Base-by-base conservation (phyloP, 2,888 invertebrate genomes). In the Cremastinae sp. region DNA sequence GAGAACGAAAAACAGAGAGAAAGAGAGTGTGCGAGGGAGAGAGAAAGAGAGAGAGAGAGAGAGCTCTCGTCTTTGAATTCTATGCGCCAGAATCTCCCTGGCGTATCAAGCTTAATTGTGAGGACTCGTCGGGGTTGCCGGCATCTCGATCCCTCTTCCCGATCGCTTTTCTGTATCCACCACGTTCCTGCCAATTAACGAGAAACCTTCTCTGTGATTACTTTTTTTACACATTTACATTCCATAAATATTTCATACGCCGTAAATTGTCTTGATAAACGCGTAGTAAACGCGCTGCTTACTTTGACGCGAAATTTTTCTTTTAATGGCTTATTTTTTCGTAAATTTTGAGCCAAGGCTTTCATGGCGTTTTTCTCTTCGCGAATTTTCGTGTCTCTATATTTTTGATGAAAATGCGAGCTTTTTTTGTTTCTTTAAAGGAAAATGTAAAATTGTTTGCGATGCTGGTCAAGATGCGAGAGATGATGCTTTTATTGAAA, bases 191-290 rank as follows among this genome's bases (percentile, higher is more conserved):
- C 87, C 87, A 88, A 88, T 88, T 88, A 88, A 85, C 64, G 81
- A 80, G 84, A 84, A 87, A n/a, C 10, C 85, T n/a, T 65, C 84
- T 86, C 83, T 83, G 84, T 86, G 86, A 86, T 88, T 87, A 86
- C 85, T 86, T 86, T 86, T 82, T 78, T 73, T 62, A 69, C 61
- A 83, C 80, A 84, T 87, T 86, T 87, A 84, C 86, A 86, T 85
- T 80, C 79, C 79, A 85, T 86, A 82, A 85, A 86, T 86, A 85
- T 85, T 85, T 82, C 81, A 85, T 84, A 53, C 8, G 45, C 51
- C 28, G 53, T 28, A 49, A 41, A 38, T 51, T 74, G 43, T 16
- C 8, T 68, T 69, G 54, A 73, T 70, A 69, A 54, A 38, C 41
- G 18, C 65, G 45, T 61, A 14, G 51, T 38, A 22, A 20, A 34